These are phyloP conservation scores for Drosophila imparisetae DNA, from an alignment of 2,888 invertebrate species.

Conservation along the genomic window DNA sequence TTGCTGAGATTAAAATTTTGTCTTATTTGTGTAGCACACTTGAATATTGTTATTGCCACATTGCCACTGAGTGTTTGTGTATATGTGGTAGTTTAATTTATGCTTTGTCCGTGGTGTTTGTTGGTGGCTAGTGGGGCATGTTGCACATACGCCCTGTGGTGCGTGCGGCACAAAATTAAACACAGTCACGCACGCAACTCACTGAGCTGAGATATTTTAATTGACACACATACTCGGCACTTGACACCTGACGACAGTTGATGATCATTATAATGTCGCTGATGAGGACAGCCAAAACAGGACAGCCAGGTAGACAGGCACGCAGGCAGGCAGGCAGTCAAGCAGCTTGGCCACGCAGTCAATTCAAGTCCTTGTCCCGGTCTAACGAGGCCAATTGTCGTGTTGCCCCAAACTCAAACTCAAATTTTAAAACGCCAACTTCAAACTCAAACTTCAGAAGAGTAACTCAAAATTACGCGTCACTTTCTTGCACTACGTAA, in stretches of 20 bases:
- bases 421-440: constrained; percentile 29
- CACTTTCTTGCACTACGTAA: constrained; percentile 64
- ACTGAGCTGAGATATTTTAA: constrained; percentile 72
- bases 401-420: background rate
- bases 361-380: constrained; percentile 6
- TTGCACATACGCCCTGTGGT: constrained; percentile 50
- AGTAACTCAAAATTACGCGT: constrained; percentile 32
- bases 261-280: constrained; percentile 37
- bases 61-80: background rate
- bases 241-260: constrained; percentile 61
- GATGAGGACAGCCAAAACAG: constrained; percentile 11
- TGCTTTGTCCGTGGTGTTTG: constrained; percentile 2
- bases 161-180: constrained; percentile 58
- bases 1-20: constrained; percentile 10
- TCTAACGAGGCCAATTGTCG: constrained; percentile 16
- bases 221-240: constrained; percentile 73
- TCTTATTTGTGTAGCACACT: background rate
- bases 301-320: background rate
- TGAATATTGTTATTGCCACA: background rate
- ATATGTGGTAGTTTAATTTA: constrained; percentile 12
- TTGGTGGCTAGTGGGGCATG: constrained; percentile 23
- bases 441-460: constrained; percentile 14
- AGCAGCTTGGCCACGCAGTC: constrained; percentile 10
- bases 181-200: constrained; percentile 70
- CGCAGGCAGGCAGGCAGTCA: constrained; percentile 5